Evolutionary conservation across 1,140 invertebrate species (phyloP).

Genomic region (Solenopsis fugax): DNA sequence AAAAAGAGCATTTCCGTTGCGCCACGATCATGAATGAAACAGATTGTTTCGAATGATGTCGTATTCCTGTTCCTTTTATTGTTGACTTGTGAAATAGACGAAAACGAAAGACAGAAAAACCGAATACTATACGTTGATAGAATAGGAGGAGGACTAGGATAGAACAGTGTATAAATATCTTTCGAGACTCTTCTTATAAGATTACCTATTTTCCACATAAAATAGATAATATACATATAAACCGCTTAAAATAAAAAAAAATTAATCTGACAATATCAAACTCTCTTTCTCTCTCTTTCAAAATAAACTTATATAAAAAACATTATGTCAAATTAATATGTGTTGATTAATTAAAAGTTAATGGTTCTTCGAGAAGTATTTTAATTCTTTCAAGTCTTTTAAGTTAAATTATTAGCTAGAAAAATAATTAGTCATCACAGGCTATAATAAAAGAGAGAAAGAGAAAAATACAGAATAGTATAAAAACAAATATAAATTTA

Average conservation of each 20-base stretch:
- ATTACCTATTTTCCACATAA: not conserved
- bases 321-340: not conserved
- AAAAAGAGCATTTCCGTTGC: slow-evolving; percentile 42
- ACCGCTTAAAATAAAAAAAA: not conserved
- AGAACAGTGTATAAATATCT: not conserved
- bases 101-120: slow-evolving; percentile 28
- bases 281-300: too few species aligned
- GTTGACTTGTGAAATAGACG: slow-evolving; percentile 21
- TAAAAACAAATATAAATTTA: slow-evolving; percentile 72
- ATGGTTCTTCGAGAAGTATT: not conserved
- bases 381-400: not conserved
- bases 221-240: not conserved
- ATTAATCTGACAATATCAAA: not conserved
- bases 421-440: not conserved
- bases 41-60: slow-evolving; percentile 70
- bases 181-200: not conserved
- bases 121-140: not conserved
- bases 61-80: not conserved
- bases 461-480: slow-evolving; percentile 25
- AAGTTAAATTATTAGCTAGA: not conserved
- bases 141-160: not conserved
- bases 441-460: not conserved
- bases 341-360: not conserved
- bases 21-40: slow-evolving; percentile 71
- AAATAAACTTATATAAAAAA: not conserved